phyloP scores from a whole-genome alignment of 2,797 vertebrate species.

The Smutsia temminckii region DNA sequence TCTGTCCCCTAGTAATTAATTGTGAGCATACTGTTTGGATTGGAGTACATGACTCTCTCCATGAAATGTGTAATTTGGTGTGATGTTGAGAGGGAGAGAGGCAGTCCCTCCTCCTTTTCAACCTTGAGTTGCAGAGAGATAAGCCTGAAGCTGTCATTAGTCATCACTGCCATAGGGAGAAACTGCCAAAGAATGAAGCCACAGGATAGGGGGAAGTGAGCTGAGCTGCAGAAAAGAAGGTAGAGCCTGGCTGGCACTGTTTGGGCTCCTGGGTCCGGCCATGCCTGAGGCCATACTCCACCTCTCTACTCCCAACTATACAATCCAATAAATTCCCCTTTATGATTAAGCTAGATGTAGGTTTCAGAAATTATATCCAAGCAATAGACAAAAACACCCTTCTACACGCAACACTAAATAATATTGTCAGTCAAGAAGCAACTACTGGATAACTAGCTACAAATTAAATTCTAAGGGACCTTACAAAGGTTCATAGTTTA shows the following conservation, averaged over 20 bases:
- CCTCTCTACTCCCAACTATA: not conserved
- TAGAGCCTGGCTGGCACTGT: not conserved
- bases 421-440: not conserved
- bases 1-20: not conserved
- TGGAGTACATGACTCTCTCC: not conserved
- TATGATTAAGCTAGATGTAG: not conserved
- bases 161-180: not conserved
- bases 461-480: not conserved
- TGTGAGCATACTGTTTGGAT: no score
- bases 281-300: not conserved
- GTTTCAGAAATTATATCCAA: not conserved
- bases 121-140: not conserved
- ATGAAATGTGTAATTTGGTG: not conserved
- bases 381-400: not conserved
- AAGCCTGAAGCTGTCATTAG: not conserved
- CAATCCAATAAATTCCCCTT: not conserved
- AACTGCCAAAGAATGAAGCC: not conserved
- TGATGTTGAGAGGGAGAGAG: not conserved
- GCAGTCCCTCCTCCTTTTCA: not conserved
- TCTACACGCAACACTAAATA: not conserved
- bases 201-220: not conserved
- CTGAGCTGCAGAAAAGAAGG: not conserved
- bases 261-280: not conserved
- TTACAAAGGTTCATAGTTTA: not conserved
- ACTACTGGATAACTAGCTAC: not conserved